Evolutionary conservation across 2,797 vertebrate species (phyloP).

Genomic region (Falco columbarius): DNA sequence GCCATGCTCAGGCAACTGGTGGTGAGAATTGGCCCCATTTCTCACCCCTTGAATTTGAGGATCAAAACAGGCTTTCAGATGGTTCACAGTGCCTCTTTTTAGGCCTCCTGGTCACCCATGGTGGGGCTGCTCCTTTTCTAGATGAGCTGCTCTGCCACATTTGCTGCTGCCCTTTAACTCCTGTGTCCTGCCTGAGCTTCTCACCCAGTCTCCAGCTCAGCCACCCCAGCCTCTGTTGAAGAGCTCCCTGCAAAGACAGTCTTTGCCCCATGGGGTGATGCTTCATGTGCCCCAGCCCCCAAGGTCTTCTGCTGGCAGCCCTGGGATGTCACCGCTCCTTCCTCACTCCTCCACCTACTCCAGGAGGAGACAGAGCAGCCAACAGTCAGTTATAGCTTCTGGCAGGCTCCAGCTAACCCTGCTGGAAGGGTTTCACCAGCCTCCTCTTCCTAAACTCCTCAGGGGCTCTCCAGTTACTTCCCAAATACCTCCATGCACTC

Average conservation of each 20-base stretch:
- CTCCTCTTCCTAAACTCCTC: conserved; percentile 39
- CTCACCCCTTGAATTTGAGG: not conserved
- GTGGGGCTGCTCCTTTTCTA: not conserved
- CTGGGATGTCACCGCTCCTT: conserved; percentile 29
- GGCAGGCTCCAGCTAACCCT: conserved; percentile 51
- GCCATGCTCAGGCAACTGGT: not conserved
- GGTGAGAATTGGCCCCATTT: not conserved
- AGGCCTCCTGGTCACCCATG: not conserved
- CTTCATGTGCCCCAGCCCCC: not conserved
- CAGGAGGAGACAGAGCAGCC: conserved; percentile 51
- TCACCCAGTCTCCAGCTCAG: not conserved
- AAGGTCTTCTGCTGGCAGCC: not conserved
- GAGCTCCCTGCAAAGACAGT: not conserved
- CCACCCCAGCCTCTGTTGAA: not conserved
- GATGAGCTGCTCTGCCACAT: not conserved
- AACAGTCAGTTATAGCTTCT: conserved; percentile 48
- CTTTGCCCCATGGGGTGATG: not conserved
- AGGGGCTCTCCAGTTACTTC: conserved; percentile 62
- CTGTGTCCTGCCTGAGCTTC: not conserved
- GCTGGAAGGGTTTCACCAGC: conserved; percentile 52
- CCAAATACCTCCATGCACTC: conserved; percentile 38
- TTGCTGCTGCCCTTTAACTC: not conserved
- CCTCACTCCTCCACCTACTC: conserved; percentile 46
- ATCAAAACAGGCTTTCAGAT: not conserved
- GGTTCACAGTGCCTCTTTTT: not conserved